Evolutionary conservation across 2,888 invertebrate genomes (phyloP).

Genomic region (Drosophila rubida): DNA sequence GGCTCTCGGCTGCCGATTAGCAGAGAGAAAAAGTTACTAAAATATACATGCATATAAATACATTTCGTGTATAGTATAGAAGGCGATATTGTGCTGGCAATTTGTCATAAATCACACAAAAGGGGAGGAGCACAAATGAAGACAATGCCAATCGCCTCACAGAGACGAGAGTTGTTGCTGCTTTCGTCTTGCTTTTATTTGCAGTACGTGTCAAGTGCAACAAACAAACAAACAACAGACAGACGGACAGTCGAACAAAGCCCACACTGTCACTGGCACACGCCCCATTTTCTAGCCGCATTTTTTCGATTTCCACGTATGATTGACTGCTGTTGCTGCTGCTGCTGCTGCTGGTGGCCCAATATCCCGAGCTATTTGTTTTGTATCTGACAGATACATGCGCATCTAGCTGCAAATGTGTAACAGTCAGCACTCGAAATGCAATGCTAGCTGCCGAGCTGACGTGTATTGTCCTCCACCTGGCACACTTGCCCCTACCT

Average conservation of each 20-base stretch:
- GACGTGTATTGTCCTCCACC: conserved; percentile 52
- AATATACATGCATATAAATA: neutral
- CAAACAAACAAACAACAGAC: conserved; percentile 38
- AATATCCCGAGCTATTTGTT: conserved; percentile 53
- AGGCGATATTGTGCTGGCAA: conserved; percentile 28
- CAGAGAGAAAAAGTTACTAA: conserved; percentile 1
- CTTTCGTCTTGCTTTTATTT: conserved; percentile 60
- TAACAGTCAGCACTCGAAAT: conserved; percentile 54
- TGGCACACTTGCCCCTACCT: conserved; percentile 12
- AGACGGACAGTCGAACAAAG: conserved; percentile 6
- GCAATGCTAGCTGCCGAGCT: conserved; percentile 61
- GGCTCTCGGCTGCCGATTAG: conserved; percentile 16
- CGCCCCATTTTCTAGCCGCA: conserved; percentile 25
- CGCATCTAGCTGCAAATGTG: conserved; percentile 66
- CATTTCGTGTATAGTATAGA: neutral
- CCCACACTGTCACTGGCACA: conserved; percentile 16
- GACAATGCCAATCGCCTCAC: conserved; percentile 32
- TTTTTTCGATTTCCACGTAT: conserved; percentile 48
- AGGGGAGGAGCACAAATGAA: conserved; percentile 23
- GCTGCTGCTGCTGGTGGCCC: conserved; percentile 40
- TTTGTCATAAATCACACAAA: conserved; percentile 47
- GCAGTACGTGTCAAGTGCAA: conserved; percentile 70
- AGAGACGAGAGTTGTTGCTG: conserved; percentile 11
- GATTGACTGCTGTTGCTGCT: conserved; percentile 53
- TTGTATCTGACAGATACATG: conserved; percentile 65